Percentiles rank a stretch among this genome's conserved stretches.
Conservation (phyloP, 2,888 invertebrate species). For the Rotaria magnacalcarata region DNA sequence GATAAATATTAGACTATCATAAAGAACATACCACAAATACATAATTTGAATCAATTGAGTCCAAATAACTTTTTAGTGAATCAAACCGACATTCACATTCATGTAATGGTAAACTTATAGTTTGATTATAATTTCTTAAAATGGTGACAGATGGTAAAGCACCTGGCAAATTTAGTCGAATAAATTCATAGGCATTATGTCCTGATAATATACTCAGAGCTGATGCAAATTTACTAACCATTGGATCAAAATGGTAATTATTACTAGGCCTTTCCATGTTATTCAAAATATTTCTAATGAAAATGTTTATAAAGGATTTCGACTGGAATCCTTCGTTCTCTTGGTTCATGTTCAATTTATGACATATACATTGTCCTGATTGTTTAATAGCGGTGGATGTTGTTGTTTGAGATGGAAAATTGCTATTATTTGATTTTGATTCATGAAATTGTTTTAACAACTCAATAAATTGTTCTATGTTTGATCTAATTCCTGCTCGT, state of each 20-base stretch:
- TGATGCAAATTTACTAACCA: not conserved
- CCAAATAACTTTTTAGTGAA: not conserved
- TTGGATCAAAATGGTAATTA: not conserved
- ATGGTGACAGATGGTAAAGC: not conserved
- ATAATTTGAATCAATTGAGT: not conserved
- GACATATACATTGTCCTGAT: not conserved
- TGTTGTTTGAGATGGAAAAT: not conserved
- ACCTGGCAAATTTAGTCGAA: not conserved
- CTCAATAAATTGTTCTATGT: not conserved
- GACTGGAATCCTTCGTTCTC: too few relatives aligned
- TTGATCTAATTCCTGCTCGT: not conserved
- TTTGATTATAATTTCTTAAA: not conserved
- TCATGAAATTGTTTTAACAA: not conserved
- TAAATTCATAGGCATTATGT: not conserved
- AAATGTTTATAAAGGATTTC: not conserved
- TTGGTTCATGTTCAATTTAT: not conserved
- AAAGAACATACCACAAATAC: not conserved
- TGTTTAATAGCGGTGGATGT: not conserved
- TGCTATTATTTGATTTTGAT: not conserved
- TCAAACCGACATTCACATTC: constrained; percentile 3
- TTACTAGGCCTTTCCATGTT: not conserved
- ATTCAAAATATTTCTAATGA: not conserved
- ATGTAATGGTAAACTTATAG: not conserved
- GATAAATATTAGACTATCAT: not conserved
- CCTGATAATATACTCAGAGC: not conserved